Percentiles rank a stretch among this genome's conserved stretches.
phyloP scores from a whole-genome alignment of 2,888 invertebrate genomes.

The Sycophila texana region DNA sequence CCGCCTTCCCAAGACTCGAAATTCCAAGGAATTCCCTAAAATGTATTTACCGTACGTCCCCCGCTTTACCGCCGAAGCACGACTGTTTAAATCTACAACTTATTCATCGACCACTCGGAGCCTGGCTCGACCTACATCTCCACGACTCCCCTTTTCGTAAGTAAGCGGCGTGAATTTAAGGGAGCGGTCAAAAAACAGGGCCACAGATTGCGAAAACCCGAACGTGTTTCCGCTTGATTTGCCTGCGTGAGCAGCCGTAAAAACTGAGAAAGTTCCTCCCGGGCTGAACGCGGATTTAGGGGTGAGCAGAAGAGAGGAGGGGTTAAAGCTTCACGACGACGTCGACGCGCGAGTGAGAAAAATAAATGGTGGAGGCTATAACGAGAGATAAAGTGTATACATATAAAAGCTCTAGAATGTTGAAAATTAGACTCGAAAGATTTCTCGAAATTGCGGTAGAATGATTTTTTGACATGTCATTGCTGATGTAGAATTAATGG shows the following conservation, averaged over 20 bases:
- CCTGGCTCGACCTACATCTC: not conserved
- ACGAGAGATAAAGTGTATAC: conserved; percentile 9
- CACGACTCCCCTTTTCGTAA: not conserved
- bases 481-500: not conserved
- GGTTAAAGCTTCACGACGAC: not conserved
- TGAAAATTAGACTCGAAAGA: conserved; percentile 57
- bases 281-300: conserved; percentile 45
- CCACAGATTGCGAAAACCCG: conserved; percentile 49
- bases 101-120: too few relatives aligned
- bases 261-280: conserved; percentile 55
- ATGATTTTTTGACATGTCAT: conserved; percentile 53
- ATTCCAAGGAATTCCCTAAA: too few relatives aligned
- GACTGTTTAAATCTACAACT: too few relatives aligned
- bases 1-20: too few relatives aligned
- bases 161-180: not conserved
- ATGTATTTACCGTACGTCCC: too few relatives aligned
- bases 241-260: conserved; percentile 57
- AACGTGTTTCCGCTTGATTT: conserved; percentile 66
- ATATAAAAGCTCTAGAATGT: conserved; percentile 36
- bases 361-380: conserved; percentile 39
- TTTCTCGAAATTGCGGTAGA: conserved; percentile 66
- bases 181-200: conserved; percentile 17
- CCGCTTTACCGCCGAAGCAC: too few relatives aligned
- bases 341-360: not conserved
- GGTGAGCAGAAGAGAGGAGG: not conserved